These are phyloP conservation scores for Tachina fera DNA, from an alignment of 2,888 invertebrate species.

Conservation along the genomic window DNA sequence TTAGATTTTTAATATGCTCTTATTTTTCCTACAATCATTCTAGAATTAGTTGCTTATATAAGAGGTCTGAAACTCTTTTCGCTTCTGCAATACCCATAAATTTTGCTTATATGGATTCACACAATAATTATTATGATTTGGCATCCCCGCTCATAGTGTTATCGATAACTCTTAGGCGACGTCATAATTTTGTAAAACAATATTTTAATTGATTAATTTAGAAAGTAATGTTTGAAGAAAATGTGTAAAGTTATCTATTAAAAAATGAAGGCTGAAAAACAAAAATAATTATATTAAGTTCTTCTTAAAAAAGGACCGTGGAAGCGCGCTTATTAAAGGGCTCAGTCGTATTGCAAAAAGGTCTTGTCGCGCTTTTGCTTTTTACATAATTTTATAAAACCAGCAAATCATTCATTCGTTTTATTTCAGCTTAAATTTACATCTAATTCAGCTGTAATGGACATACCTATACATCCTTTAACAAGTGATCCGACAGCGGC, in stretches of 20 bases:
- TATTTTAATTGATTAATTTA: conserved; percentile 5
- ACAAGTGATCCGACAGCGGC: conserved; percentile 88
- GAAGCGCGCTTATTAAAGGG: background rate
- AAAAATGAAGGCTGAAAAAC: background rate
- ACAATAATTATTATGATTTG: background rate
- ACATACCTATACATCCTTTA: conserved; percentile 84
- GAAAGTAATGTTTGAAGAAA: background rate
- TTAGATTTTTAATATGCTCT: too few species aligned
- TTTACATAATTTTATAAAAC: conserved; percentile 39
- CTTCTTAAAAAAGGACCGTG: background rate
- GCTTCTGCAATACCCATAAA: too few species aligned
- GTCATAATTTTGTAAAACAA: conserved; percentile 51
- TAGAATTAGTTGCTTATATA: too few species aligned
- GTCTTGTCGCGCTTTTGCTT: background rate
- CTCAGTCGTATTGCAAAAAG: background rate
- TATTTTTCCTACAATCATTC: too few species aligned
- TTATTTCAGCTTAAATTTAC: background rate
- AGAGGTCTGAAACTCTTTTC: too few species aligned
- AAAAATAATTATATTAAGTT: background rate
- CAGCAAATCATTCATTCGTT: background rate
- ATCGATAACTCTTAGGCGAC: conserved; percentile 28
- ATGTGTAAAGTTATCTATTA: background rate
- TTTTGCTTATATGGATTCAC: too few species aligned
- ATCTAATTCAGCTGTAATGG: conserved; percentile 36
- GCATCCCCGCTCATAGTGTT: background rate